phyloP scores from a whole-genome alignment of 2,888 invertebrate genomes.

The Hecatera dysodea region DNA sequence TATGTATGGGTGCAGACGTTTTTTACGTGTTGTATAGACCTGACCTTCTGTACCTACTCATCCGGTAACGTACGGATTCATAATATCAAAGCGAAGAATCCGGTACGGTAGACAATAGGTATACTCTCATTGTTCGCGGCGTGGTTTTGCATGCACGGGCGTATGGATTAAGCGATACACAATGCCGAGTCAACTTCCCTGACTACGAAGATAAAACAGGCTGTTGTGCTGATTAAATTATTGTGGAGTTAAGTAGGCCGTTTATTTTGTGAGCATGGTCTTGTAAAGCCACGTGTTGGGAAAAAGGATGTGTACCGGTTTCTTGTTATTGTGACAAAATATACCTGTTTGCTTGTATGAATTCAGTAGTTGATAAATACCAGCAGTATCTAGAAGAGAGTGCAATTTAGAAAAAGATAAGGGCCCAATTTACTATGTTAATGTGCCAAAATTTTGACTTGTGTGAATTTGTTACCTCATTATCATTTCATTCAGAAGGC shows the following conservation, averaged over 20 bases:
- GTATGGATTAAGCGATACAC: slow-evolving; percentile 62
- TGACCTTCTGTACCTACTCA: background rate
- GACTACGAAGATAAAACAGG: slow-evolving; percentile 58
- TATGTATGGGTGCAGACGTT: background rate
- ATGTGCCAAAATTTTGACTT: no score
- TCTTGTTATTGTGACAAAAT: background rate
- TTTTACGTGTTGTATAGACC: background rate
- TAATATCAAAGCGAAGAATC: slow-evolving; percentile 56
- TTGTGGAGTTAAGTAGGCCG: slow-evolving; percentile 24
- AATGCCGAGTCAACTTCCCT: slow-evolving; percentile 55
- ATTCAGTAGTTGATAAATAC: background rate
- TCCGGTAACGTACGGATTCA: slow-evolving; percentile 16
- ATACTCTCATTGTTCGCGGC: slow-evolving; percentile 68
- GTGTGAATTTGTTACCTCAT: no score
- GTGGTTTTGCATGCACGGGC: slow-evolving; percentile 49
- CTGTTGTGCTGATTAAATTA: slow-evolving; percentile 51
- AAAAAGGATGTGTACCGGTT: background rate
- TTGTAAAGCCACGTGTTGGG: slow-evolving; percentile 31
- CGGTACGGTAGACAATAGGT: slow-evolving; percentile 63
- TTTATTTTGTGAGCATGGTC: slow-evolving; percentile 15
- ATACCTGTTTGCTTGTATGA: background rate
- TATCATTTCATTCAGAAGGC: no score
- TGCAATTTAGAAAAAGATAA: no score
- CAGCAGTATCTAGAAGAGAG: no score
- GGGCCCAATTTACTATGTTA: no score